A percentile compares a stretch with the other conserved stretches of the same genome.
Evolutionary conservation across 2,113 vertebrate genomes (phyloP).

Genomic region (Xyliphius kryptos): DNA sequence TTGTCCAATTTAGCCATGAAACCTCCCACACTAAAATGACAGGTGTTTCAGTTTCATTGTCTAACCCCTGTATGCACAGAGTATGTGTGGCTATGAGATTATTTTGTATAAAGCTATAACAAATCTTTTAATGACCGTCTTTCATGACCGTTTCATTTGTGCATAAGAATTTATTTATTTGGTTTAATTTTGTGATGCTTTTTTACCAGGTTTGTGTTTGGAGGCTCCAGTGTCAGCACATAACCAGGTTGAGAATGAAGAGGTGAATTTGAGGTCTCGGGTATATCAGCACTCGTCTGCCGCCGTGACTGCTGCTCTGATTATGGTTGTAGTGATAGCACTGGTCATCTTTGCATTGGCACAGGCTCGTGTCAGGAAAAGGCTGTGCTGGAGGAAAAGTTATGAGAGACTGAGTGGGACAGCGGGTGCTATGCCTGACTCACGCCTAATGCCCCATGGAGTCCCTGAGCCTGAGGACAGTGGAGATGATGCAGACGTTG

Average conservation of each 20-base stretch:
- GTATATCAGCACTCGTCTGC: constrained; percentile 51
- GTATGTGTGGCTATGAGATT: too few species aligned
- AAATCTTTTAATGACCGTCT: too few species aligned
- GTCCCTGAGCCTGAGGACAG: constrained; percentile 61
- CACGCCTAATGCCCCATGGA: constrained; percentile 58
- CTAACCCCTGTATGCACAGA: too few species aligned
- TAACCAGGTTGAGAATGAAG: constrained; percentile 24
- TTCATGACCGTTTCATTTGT: too few species aligned
- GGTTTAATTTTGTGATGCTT: too few species aligned
- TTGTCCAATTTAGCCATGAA: too few species aligned
- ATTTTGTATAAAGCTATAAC: too few species aligned
- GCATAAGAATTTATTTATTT: too few species aligned
- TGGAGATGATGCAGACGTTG: constrained; percentile 67
- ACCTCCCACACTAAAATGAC: too few species aligned
- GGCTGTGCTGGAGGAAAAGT: constrained; percentile 65
- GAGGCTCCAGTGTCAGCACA: constrained; percentile 52
- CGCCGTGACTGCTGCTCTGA: constrained; percentile 49
- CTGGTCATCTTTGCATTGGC: constrained; percentile 53
- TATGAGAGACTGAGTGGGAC: constrained; percentile 66
- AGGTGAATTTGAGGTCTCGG: constrained; percentile 43
- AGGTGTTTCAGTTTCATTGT: too few species aligned
- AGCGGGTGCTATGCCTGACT: constrained; percentile 28
- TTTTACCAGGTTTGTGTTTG: constrained; percentile 62
- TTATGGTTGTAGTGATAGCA: constrained; percentile 52
- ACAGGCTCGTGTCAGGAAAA: constrained; percentile 58